Evolutionary conservation across 1,140 invertebrate species (phyloP).

Genomic region (Scaptodrosophila lebanonensis): DNA sequence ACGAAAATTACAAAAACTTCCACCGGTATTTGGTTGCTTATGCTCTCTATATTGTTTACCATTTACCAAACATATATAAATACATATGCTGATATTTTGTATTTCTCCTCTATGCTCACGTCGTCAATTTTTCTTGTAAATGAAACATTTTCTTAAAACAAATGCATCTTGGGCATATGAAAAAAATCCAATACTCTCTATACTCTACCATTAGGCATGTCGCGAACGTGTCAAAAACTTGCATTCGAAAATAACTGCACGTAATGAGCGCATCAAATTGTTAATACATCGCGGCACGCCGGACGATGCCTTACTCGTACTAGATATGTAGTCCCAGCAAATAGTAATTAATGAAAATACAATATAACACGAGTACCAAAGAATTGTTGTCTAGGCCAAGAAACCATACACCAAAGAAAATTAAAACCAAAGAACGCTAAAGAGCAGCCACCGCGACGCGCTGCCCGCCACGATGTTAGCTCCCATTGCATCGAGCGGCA

Average conservation of each 20-base stretch:
- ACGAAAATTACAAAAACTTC: constrained; percentile 20
- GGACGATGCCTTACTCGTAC: constrained; percentile 80
- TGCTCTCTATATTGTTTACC: constrained; percentile 51
- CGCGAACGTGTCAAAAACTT: constrained; percentile 89
- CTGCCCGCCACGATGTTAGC: neutral
- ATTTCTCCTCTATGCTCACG: constrained; percentile 60
- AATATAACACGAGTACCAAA: constrained; percentile 24
- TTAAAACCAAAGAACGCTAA: constrained; percentile 28
- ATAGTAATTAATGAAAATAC: constrained; percentile 41
- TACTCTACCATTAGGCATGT: constrained; percentile 82
- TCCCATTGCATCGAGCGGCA: neutral
- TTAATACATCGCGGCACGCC: constrained; percentile 90
- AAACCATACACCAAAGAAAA: constrained; percentile 31
- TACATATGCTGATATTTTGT: constrained; percentile 49
- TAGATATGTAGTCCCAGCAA: constrained; percentile 62
- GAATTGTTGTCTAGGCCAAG: neutral
- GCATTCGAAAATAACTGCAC: constrained; percentile 91
- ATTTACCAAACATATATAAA: constrained; percentile 38
- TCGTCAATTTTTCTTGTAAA: constrained; percentile 16
- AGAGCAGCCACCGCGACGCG: constrained; percentile 56
- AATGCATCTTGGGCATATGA: constrained; percentile 43
- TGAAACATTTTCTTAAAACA: constrained; percentile 27
- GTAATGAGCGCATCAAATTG: constrained; percentile 91
- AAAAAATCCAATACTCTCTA: constrained; percentile 8
- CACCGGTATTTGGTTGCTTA: constrained; percentile 60